Percentiles rank a stretch among this genome's conserved stretches.
Evolutionary conservation across 2,113 vertebrate species (phyloP).

Genomic region (Ciconia maguari): DNA sequence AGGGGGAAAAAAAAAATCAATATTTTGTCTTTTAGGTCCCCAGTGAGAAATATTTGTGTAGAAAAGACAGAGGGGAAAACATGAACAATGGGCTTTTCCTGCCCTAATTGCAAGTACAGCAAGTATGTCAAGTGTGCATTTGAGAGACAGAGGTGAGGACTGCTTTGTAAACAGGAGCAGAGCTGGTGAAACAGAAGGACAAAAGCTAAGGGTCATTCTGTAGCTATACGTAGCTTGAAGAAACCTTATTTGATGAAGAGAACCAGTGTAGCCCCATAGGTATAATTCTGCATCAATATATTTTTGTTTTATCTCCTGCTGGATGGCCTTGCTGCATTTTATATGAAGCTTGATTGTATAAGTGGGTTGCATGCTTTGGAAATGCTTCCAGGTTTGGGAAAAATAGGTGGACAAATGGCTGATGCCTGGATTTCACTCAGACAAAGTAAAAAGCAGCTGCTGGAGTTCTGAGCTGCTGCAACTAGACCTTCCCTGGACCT

Average conservation of each 20-base stretch:
- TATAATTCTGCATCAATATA: not conserved
- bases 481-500: not conserved
- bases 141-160: not conserved
- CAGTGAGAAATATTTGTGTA: constrained; percentile 19
- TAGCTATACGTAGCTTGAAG: constrained; percentile 5
- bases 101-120: constrained; percentile 56
- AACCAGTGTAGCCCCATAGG: not conserved
- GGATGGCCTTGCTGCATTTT: not conserved
- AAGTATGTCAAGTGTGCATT: constrained; percentile 51
- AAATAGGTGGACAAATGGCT: not conserved
- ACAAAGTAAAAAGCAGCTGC: not conserved
- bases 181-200: constrained; percentile 34
- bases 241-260: not conserved
- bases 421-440: not conserved
- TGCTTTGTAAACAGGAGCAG: constrained; percentile 19
- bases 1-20: constrained; percentile 14
- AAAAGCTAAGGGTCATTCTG: constrained; percentile 24
- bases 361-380: not conserved
- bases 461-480: not conserved
- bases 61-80: constrained; percentile 42
- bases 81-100: constrained; percentile 32
- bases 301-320: not conserved
- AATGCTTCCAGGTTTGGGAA: not conserved
- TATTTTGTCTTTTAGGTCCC: constrained; percentile 62
- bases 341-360: not conserved